Percentiles rank a stretch among this genome's conserved stretches.
phyloP scores from a whole-genome alignment of 2,888 invertebrate species.

The Galeopsomyia nigrocyanea region DNA sequence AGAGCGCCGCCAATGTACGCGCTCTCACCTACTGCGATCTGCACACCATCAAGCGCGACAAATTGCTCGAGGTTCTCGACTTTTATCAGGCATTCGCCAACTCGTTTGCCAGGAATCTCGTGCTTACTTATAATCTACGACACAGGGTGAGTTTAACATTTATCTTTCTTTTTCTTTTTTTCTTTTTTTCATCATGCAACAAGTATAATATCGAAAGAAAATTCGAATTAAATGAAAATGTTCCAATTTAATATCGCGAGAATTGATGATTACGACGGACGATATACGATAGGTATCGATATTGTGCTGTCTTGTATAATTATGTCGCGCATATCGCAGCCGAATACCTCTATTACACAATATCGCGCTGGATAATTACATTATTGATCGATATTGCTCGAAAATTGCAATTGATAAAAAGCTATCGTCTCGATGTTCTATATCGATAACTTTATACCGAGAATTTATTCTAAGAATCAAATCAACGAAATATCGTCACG shows the following conservation, averaged over 20 bases:
- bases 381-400: no score
- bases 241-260: no score
- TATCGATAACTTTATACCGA: neutral
- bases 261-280: no score
- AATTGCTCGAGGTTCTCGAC: constrained; percentile 94
- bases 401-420: no score
- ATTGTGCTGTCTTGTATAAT: no score
- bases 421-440: no score
- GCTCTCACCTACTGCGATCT: constrained; percentile 99
- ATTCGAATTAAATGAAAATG: no score
- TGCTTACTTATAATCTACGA: constrained; percentile 97
- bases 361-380: no score
- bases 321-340: no score
- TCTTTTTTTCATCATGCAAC: neutral
- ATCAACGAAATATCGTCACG: neutral
- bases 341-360: no score
- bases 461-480: neutral
- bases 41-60: constrained; percentile 97
- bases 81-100: constrained; percentile 99
- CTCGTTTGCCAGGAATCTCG: constrained; percentile 97
- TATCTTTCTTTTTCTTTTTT: neutral
- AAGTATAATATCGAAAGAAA: no score
- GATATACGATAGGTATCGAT: no score
- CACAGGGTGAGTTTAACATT: constrained; percentile 82
- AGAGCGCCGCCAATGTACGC: constrained; percentile 98